phyloP scores from a whole-genome alignment of 2,888 invertebrate genomes.

The Sinodicranocentrus sp. region DNA sequence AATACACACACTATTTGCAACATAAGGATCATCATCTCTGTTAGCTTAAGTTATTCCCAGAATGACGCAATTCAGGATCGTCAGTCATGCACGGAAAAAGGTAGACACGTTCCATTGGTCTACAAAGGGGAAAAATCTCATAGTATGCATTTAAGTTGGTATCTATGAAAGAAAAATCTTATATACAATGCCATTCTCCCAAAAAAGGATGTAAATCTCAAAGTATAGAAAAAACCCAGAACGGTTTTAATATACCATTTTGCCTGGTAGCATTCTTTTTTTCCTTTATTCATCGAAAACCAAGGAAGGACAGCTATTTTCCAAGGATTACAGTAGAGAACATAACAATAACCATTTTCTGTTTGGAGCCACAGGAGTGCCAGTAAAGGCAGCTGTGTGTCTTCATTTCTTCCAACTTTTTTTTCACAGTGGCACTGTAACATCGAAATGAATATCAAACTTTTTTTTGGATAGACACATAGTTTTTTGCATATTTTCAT shows the following conservation, averaged over 20 bases:
- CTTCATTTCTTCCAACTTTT: too few species aligned
- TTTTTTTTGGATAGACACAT: neutral
- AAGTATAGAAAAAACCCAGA: neutral
- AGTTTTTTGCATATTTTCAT: constrained; percentile 49
- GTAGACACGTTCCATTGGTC: neutral
- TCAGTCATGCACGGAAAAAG: constrained; percentile 30
- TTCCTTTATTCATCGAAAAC: too few species aligned
- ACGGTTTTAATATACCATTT: neutral
- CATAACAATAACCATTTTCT: constrained; percentile 57
- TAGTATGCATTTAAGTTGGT: neutral
- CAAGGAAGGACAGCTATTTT: constrained; percentile 18
- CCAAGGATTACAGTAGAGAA: constrained; percentile 28
- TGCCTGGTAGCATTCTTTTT: neutral
- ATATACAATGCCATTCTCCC: too few species aligned
- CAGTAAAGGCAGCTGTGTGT: constrained; percentile 32
- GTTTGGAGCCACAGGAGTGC: constrained; percentile 41
- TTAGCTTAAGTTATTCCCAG: too few species aligned
- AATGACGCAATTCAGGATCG: constrained; percentile 21
- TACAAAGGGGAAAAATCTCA: neutral
- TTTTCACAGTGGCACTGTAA: neutral
- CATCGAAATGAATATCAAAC: neutral
- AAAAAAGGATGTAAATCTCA: too few species aligned
- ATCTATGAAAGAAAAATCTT: neutral
- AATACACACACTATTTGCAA: too few species aligned
- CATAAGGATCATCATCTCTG: too few species aligned